These are phyloP conservation scores for Smutsia temminckii DNA, from an alignment of 2,797 vertebrate genomes.

Conservation along the genomic window DNA sequence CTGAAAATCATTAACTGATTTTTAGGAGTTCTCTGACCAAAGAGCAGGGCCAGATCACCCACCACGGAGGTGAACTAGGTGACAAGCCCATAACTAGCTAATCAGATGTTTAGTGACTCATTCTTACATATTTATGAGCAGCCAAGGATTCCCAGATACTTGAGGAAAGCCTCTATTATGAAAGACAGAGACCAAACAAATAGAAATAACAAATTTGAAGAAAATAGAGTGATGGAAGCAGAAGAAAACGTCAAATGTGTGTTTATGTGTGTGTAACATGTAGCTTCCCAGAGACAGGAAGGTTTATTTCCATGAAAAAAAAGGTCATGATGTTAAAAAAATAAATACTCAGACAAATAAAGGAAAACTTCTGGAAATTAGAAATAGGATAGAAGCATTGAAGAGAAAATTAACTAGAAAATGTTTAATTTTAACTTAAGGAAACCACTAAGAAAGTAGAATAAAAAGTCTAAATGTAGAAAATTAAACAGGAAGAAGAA, in stretches of 20 bases:
- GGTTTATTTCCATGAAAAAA: background rate
- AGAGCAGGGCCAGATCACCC: background rate
- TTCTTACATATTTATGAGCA: background rate
- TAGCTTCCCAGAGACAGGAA: background rate
- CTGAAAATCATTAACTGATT: background rate
- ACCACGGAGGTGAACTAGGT: background rate
- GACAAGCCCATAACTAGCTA: background rate
- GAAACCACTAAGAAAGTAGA: constrained; percentile 1
- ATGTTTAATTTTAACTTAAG: background rate
- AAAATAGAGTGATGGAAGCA: background rate
- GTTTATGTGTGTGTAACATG: background rate
- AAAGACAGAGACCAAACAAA: background rate
- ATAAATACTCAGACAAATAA: background rate
- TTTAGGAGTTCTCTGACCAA: background rate
- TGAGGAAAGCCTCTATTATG: background rate
- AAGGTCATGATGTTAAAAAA: background rate
- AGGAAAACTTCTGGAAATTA: background rate
- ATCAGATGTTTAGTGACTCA: constrained; percentile 1
- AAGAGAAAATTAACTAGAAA: background rate
- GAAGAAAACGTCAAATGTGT: background rate
- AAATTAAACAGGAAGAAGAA: background rate
- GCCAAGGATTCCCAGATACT: background rate
- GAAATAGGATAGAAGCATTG: background rate
- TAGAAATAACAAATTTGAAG: background rate
- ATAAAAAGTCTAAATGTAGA: background rate